phyloP scores from a whole-genome alignment of 2,113 vertebrate genomes.

The Oryzias curvinotus region DNA sequence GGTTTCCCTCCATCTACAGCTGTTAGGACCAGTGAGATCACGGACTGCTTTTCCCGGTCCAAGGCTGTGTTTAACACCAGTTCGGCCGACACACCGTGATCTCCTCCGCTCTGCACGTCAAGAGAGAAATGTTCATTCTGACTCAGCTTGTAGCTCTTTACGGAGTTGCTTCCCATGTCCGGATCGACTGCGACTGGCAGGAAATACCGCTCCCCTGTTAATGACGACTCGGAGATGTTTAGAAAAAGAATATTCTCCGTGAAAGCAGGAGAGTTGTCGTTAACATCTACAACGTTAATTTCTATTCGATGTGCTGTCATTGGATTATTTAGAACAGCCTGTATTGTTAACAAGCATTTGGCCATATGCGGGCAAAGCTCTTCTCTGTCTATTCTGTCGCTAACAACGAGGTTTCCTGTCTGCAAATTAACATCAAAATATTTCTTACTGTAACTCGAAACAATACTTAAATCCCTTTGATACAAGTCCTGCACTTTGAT shows the following conservation, averaged over 20 bases:
- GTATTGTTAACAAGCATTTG: constrained; percentile 60
- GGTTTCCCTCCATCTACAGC: constrained; percentile 73
- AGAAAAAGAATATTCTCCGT: constrained; percentile 7
- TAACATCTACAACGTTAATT: constrained; percentile 65
- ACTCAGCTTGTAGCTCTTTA: constrained; percentile 68
- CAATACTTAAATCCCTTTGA: constrained; percentile 67
- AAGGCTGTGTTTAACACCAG: constrained; percentile 61
- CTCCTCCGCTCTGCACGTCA: constrained; percentile 63
- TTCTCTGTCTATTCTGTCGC: constrained; percentile 75
- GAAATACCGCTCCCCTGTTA: constrained; percentile 35
- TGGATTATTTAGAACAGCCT: constrained; percentile 63
- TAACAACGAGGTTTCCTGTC: constrained; percentile 75
- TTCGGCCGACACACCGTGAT: constrained; percentile 61
- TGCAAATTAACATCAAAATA: constrained; percentile 72
- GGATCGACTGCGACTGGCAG: constrained; percentile 49
- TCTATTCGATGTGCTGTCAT: constrained; percentile 58
- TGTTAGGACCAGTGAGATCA: constrained; percentile 51
- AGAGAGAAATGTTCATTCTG: constrained; percentile 68
- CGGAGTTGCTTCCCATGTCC: constrained; percentile 66
- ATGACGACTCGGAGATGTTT: constrained; percentile 33
- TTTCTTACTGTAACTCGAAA: constrained; percentile 68
- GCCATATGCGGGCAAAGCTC: constrained; percentile 54
- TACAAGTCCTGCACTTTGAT: constrained; percentile 58
- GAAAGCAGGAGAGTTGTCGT: constrained; percentile 71
- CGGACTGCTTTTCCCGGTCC: constrained; percentile 62